Evolutionary conservation across 2,113 vertebrate genomes (phyloP).

Genomic region (Bettongia penicillata): DNA sequence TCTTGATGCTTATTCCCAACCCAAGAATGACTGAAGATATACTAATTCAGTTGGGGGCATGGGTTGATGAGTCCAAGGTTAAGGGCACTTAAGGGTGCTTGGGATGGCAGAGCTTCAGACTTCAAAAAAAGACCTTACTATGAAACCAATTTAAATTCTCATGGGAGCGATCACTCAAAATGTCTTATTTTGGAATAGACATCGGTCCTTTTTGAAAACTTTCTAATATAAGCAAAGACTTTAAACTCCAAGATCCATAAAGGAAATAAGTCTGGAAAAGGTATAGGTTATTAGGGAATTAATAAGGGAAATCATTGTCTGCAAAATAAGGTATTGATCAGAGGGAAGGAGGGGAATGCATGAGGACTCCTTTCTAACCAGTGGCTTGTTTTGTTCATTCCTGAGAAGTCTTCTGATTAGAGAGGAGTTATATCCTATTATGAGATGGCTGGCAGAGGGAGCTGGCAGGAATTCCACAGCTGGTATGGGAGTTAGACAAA

Average conservation of each 20-base stretch:
- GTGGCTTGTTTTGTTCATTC: background rate
- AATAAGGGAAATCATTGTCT: background rate
- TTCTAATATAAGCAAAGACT: background rate
- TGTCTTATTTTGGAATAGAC: background rate
- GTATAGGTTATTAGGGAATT: background rate
- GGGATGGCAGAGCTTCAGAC: background rate
- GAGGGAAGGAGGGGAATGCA: background rate
- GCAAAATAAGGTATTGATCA: background rate
- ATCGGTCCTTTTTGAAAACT: background rate
- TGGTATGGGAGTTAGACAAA: background rate
- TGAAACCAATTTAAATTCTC: background rate
- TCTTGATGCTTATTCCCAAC: background rate
- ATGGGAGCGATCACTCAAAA: background rate
- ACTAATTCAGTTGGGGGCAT: background rate
- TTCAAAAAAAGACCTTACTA: background rate
- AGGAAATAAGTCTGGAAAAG: background rate
- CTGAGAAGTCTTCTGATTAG: background rate
- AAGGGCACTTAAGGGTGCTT: background rate
- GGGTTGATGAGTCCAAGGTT: background rate
- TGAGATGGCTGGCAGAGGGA: background rate
- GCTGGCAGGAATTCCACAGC: background rate
- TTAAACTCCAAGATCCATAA: background rate
- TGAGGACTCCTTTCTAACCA: background rate
- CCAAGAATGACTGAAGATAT: background rate
- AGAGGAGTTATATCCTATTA: background rate